A percentile compares a stretch with the other conserved stretches of the same genome.
Evolutionary conservation across 2,888 invertebrate species (phyloP).

Genomic region (Lasius platythorax): DNA sequence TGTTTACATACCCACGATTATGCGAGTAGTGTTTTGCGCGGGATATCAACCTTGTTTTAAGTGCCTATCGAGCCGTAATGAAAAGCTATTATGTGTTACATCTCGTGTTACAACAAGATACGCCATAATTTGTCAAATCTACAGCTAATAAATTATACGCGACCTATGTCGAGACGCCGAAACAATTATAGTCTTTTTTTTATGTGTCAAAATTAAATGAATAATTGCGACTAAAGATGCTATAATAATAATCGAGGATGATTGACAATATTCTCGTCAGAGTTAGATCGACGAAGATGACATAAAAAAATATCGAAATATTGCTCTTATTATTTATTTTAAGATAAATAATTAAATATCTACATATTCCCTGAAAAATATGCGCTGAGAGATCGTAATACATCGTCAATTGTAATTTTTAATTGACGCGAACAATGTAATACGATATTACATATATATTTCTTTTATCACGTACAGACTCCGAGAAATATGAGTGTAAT

Average conservation of each 20-base stretch:
- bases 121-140: neutral
- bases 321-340: neutral
- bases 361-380: neutral
- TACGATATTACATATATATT: neutral
- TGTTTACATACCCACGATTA: conserved; percentile 30
- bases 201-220: neutral
- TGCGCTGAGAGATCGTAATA: neutral
- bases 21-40: neutral
- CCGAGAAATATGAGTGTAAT: neutral
- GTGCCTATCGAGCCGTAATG: conserved; percentile 8
- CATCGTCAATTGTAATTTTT: conserved; percentile 1
- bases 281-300: neutral
- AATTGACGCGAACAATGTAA: neutral
- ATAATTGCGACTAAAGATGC: neutral
- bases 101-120: neutral
- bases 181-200: neutral
- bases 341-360: neutral
- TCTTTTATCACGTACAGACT: neutral
- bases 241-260: neutral
- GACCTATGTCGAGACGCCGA: neutral
- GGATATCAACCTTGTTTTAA: conserved; percentile 8
- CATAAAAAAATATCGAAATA: neutral
- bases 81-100: neutral
- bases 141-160: neutral
- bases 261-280: neutral